Evolutionary conservation across 2,888 invertebrate species (phyloP).

Genomic region (Spilarctia lutea): DNA sequence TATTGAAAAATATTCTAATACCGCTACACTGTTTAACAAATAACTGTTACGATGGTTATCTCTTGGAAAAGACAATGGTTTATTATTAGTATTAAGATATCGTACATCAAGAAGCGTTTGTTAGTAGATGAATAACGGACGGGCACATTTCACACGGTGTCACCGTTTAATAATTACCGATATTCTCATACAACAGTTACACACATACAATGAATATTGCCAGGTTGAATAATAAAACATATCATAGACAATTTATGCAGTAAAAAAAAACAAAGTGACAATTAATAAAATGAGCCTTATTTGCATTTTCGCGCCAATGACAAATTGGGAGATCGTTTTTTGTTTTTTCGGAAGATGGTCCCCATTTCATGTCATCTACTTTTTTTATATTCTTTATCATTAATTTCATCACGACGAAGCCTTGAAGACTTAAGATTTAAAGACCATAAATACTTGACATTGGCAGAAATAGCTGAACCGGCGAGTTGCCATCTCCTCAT

Average conservation of each 20-base stretch:
- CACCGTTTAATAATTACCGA: not conserved
- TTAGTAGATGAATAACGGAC: conserved; percentile 11
- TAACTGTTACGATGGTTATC: not conserved
- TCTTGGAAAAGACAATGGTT: conserved; percentile 1
- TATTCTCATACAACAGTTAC: conserved; percentile 1
- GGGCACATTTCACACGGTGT: conserved; percentile 14
- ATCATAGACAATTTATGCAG: not conserved
- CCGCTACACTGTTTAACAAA: not conserved
- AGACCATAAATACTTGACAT: too few species aligned
- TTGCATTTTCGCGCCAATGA: too few species aligned
- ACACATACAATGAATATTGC: not conserved
- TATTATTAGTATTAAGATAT: conserved; percentile 7
- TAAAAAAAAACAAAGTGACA: not conserved
- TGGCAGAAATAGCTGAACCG: too few species aligned
- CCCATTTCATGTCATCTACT: too few species aligned
- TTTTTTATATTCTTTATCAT: too few species aligned
- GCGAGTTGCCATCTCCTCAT: too few species aligned
- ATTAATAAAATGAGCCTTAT: not conserved
- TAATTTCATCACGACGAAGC: too few species aligned
- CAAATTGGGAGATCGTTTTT: too few species aligned
- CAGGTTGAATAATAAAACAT: not conserved
- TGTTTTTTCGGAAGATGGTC: too few species aligned
- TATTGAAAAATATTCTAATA: not conserved
- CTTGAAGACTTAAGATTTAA: too few species aligned
- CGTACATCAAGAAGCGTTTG: not conserved